Evolutionary conservation across 2,888 invertebrate genomes (phyloP), one percentile per base, ranked within the genome.

Genomic region (Notodonta dromedarius): DNA sequence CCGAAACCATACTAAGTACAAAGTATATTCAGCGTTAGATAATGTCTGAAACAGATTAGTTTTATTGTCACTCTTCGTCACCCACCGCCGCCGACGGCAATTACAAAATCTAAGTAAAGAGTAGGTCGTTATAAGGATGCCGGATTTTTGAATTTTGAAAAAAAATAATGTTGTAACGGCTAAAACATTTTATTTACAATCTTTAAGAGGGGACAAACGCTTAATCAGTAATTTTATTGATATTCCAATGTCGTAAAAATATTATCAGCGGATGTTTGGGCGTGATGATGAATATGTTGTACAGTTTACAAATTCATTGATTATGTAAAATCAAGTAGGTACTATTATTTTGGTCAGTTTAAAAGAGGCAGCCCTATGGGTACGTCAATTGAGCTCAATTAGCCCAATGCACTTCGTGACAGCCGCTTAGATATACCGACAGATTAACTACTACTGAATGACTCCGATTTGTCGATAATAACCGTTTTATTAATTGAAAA

Each of bases 311-410:
- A 24, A 24, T 24, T 24, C 24, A 24, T 24, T 24, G 2, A 24
- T 24, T 24, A 2, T 24, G 24, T 24, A 24, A 24, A 24, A 24
- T 24, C 24, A 24, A 24, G 24, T 48, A 5, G 48, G 14, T 11
- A 24, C 24, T 24, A n/a, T 48, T 48, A 14, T 48, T 48, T 14
- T 42, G 42, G 1, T 11, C 42, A 4, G n/a, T 4, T 11, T 13
- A n/a, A 5, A 3, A 16, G 16, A 2, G 54, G 39, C 54, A 54
- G 7, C 54, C 54, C 54, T 86, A 87, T 83, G 79, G 73, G 72
- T 76, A 76, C 77, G 74, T 80, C 88, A 90, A 92, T 92, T 91
- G 89, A 80, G 78, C 71, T 74, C 89, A 89, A 92, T 92, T 90
- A 90, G 81, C 67, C 67, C 67, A 69, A 35, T 14, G 71, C 76